A percentile compares a stretch with the other conserved stretches of the same genome.
These are phyloP conservation scores for Syngnathus acus DNA, from an alignment of 2,797 vertebrate genomes.

Conservation along the genomic window DNA sequence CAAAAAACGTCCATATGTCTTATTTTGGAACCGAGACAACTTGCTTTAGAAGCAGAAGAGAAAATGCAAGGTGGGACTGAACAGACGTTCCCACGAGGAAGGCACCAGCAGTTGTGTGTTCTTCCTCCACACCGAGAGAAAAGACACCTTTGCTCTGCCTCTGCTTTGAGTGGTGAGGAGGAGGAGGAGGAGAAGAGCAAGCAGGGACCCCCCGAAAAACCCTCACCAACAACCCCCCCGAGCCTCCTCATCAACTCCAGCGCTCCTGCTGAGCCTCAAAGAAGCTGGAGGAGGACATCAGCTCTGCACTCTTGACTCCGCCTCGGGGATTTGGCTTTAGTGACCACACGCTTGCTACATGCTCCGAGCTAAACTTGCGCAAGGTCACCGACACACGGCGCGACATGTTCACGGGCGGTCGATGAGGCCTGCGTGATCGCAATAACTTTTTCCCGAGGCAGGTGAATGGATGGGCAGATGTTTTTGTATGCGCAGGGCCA, in stretches of 20 bases:
- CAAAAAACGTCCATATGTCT: too few relatives aligned
- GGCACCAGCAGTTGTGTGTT: slow-evolving; percentile 16
- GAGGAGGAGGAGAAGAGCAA: slow-evolving; percentile 5
- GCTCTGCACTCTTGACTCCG: slow-evolving; percentile 21
- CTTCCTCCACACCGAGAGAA: slow-evolving; percentile 34
- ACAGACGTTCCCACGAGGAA: slow-evolving; percentile 23
- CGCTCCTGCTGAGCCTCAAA: slow-evolving; percentile 15
- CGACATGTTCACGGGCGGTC: too few relatives aligned
- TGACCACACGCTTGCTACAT: slow-evolving; percentile 17
- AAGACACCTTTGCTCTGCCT: slow-evolving; percentile 26
- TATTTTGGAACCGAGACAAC: neutral
- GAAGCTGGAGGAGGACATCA: slow-evolving; percentile 18
- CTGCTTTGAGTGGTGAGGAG: slow-evolving; percentile 24
- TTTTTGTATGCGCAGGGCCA: too few relatives aligned
- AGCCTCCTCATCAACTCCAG: slow-evolving; percentile 19
- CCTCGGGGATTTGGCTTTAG: slow-evolving; percentile 20
- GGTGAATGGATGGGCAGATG: too few relatives aligned
- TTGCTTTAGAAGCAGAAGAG: slow-evolving; percentile 16
- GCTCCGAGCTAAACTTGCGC: neutral
- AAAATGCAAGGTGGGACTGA: slow-evolving; percentile 28
- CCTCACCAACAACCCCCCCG: neutral
- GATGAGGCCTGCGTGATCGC: too few relatives aligned
- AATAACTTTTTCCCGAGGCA: too few relatives aligned
- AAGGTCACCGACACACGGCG: slow-evolving; percentile 7
- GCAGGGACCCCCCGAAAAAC: slow-evolving; percentile 1